Conservation (phyloP, 2,113 vertebrate genomes). For the Vulpes ferrilata region DNA sequence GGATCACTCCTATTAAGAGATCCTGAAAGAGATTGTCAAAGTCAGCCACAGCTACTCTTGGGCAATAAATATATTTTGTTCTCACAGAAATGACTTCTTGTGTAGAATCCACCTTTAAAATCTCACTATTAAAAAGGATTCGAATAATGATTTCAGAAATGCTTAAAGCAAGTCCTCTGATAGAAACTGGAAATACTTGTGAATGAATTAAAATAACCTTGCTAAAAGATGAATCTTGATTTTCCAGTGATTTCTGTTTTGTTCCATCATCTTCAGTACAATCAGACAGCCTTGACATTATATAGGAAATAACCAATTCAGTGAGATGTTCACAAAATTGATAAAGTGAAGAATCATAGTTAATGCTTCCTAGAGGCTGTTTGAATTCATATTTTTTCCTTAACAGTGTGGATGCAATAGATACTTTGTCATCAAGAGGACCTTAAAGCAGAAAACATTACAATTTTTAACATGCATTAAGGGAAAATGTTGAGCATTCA, state of each 20-base stretch:
- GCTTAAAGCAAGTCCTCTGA: slow-evolving; percentile 42
- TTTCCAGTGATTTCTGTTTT: slow-evolving; percentile 18
- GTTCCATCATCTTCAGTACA: not conserved
- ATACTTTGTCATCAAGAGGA: slow-evolving; percentile 28
- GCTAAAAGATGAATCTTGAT: slow-evolving; percentile 5
- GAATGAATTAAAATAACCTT: slow-evolving; percentile 56
- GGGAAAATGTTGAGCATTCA: slow-evolving; percentile 9
- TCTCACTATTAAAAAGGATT: slow-evolving; percentile 47
- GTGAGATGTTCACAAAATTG: slow-evolving; percentile 55
- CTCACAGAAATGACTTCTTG: not conserved
- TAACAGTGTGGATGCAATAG: not conserved
- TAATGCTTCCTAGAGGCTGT: not conserved
- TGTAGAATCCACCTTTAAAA: slow-evolving; percentile 51
- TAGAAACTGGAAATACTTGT: slow-evolving; percentile 8
- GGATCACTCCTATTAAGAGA: slow-evolving; percentile 52
- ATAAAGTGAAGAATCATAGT: slow-evolving; percentile 46
- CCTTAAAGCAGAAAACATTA: slow-evolving; percentile 62
- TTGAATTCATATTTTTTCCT: slow-evolving; percentile 31
- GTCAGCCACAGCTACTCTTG: not conserved
- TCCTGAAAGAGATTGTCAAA: slow-evolving; percentile 39
- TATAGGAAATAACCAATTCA: slow-evolving; percentile 45
- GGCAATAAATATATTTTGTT: slow-evolving; percentile 63
- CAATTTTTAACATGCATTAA: slow-evolving; percentile 44
- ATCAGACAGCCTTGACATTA: slow-evolving; percentile 48
- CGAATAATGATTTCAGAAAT: slow-evolving; percentile 62